Evolutionary conservation across 2,888 invertebrate species (phyloP).

Genomic region (Rhagonycha fulva): DNA sequence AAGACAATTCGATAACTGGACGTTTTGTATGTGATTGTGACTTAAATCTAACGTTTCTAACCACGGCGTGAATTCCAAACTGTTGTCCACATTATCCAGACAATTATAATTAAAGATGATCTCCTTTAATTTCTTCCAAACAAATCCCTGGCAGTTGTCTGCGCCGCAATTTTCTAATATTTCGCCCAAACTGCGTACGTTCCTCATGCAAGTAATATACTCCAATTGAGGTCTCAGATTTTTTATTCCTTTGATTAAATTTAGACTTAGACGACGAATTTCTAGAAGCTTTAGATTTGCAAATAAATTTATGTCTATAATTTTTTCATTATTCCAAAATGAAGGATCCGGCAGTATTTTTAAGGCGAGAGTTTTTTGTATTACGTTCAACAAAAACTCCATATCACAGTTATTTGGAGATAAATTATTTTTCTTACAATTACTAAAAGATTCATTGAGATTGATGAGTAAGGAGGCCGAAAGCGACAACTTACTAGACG

Average conservation of each 20-base stretch:
- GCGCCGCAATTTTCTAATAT: slow-evolving; percentile 62
- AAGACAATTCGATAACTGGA: slow-evolving; percentile 61
- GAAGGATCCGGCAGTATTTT: slow-evolving; percentile 55
- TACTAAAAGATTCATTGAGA: slow-evolving; percentile 63
- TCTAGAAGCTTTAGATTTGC: slow-evolving; percentile 61
- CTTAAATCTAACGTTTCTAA: slow-evolving; percentile 66
- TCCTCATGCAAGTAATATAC: slow-evolving; percentile 57
- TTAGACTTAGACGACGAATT: slow-evolving; percentile 61
- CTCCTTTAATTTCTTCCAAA: slow-evolving; percentile 64
- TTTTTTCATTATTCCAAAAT: slow-evolving; percentile 41
- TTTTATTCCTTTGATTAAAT: slow-evolving; percentile 61
- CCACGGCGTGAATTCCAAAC: slow-evolving; percentile 64
- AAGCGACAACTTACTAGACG: slow-evolving; percentile 60
- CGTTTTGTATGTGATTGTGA: slow-evolving; percentile 63
- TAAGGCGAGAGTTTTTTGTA: slow-evolving; percentile 63
- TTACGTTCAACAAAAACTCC: slow-evolving; percentile 66
- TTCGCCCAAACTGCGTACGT: slow-evolving; percentile 54
- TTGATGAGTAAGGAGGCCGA: slow-evolving; percentile 59
- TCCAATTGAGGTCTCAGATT: slow-evolving; percentile 63
- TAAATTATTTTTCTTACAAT: slow-evolving; percentile 53
- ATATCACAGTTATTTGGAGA: slow-evolving; percentile 59
- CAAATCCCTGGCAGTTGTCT: slow-evolving; percentile 62
- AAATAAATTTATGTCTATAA: slow-evolving; percentile 64
- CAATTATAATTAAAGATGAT: slow-evolving; percentile 63
- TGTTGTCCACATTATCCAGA: slow-evolving; percentile 59